Percentiles rank a stretch among this genome's conserved stretches.
phyloP scores from a whole-genome alignment of 1,140 invertebrate genomes.

The Lamellibrachia luymesi region DNA sequence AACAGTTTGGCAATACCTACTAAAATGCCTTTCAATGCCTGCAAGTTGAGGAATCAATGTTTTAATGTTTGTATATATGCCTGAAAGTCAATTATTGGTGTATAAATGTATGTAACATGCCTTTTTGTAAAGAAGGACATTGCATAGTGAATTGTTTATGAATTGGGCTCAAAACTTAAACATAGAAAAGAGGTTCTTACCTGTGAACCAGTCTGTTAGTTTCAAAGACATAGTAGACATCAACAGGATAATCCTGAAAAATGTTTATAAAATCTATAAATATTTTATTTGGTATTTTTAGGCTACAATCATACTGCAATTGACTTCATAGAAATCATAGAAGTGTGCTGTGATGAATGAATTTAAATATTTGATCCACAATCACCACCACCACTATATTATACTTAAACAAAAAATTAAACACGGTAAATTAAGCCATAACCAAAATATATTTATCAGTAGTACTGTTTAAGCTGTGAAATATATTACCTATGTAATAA shows the following conservation, averaged over 20 bases:
- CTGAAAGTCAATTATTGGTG: too few relatives aligned
- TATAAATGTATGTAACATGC: too few relatives aligned
- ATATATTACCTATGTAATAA: constrained; percentile 11
- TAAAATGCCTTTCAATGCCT: too few relatives aligned
- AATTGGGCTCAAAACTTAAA: background rate
- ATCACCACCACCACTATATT: too few relatives aligned
- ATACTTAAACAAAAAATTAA: too few relatives aligned
- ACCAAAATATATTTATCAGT: background rate
- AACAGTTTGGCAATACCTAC: too few relatives aligned
- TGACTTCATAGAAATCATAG: background rate
- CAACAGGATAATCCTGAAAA: constrained; percentile 51
- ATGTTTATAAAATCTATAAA: constrained; percentile 22
- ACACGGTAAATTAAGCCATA: too few relatives aligned
- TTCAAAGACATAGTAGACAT: constrained; percentile 55
- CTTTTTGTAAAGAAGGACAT: too few relatives aligned
- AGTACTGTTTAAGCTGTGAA: background rate
- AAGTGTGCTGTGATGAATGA: background rate
- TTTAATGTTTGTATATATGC: too few relatives aligned
- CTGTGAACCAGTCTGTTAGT: constrained; percentile 55
- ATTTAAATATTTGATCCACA: too few relatives aligned
- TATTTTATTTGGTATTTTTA: background rate
- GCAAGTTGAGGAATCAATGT: too few relatives aligned
- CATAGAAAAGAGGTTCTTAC: constrained; percentile 31
- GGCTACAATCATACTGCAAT: background rate
- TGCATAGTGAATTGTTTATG: too few relatives aligned